A percentile compares a stretch with the other conserved stretches of the same genome.
phyloP scores from a whole-genome alignment of 2,113 vertebrate species.

The Rallus limicola region DNA sequence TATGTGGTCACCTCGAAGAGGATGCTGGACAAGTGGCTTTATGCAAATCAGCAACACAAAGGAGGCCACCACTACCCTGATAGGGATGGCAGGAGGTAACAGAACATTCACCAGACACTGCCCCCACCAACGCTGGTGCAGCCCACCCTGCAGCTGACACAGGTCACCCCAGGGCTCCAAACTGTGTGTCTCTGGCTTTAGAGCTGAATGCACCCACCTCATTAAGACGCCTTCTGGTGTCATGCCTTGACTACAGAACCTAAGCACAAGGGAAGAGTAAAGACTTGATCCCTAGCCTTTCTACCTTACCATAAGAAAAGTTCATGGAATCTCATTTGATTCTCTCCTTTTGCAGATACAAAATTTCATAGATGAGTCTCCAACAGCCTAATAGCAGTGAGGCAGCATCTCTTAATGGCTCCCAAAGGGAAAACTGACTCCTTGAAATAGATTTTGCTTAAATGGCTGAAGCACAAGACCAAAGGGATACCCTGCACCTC shows the following conservation, averaged over 20 bases:
- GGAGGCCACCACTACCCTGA: background rate
- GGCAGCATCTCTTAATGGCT: background rate
- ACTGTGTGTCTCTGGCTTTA: background rate
- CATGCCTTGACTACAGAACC: fast-evolving
- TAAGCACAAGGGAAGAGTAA: background rate
- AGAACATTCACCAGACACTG: background rate
- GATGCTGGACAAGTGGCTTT: background rate
- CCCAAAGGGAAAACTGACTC: background rate
- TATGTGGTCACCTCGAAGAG: background rate
- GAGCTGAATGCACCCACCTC: background rate
- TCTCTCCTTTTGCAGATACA: too few relatives aligned
- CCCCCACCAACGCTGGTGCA: fast-evolving
- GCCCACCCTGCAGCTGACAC: background rate
- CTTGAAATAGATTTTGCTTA: background rate
- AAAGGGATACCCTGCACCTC: background rate
- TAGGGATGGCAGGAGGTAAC: background rate
- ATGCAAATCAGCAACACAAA: background rate
- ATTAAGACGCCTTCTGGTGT: background rate
- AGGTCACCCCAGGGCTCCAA: background rate
- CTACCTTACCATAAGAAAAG: background rate
- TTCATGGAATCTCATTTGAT: background rate
- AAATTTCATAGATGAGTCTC: background rate
- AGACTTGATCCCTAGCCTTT: background rate
- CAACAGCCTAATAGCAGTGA: background rate
- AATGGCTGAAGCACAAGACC: background rate